Evolutionary conservation across 2,888 invertebrate species (phyloP), one percentile per base, ranked within the genome.

Genomic region (Thymelicus lineola): DNA sequence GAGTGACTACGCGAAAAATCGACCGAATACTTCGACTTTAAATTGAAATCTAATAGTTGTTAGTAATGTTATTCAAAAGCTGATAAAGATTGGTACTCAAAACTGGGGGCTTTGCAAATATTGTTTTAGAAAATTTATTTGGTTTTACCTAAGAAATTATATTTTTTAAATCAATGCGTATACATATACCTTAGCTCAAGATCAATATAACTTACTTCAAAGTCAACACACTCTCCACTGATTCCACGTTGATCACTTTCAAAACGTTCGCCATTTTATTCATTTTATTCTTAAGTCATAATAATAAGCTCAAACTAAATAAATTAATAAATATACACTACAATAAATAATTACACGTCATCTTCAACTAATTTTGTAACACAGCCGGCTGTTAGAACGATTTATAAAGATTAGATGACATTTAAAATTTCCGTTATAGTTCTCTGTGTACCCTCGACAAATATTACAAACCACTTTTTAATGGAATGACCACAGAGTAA

Each of bases 221-320:
- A 15, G 82, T 87, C 12, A 86, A 71, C 38, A 82, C 81, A 75
- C 82, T 79, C 80, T 90, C 88, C 10, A 89, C 74, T 0, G 82
- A 84, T 74, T 89, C 86, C 48, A 89, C 76, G 64, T 82, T 74
- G 35, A 77, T 72, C 28, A 78, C 73, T 73, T 75, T 77, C 36
- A 81, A 66, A 17, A 79, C 55, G 17, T 75, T 74, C 60, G 73
- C 73, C 77, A 79, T 79, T 36, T 58, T 28, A 28, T 5, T 73
- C 62, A 64, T 70, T 35, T 9, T 38, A 38, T 9, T 12, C 12
- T 45, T 28, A 14, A n/a, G 48, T 62, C 62, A 62, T 20, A 20
- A 42, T 45, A 61, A 45, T 42, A 53, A 45, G 35, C 55, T 38
- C 45, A 12, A 20, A 64, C 14, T n/a, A 15, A 46, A 53, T 38